phyloP scores from a whole-genome alignment of 2,797 vertebrate species.

The Lacerta agilis region DNA sequence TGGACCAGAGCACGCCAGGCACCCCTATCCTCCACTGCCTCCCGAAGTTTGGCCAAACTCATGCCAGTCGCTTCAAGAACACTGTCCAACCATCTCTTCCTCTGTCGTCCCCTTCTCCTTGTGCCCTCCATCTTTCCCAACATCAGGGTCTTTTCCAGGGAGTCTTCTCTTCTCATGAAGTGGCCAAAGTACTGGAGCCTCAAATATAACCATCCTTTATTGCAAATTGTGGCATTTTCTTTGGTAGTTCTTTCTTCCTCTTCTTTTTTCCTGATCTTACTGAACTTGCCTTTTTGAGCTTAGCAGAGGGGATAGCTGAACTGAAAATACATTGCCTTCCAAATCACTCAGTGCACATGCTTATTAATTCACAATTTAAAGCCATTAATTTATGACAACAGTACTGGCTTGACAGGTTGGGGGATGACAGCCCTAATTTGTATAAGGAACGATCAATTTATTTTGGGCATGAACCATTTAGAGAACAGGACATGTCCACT shows the following conservation, averaged over 20 bases:
- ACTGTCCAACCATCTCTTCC: too few species aligned
- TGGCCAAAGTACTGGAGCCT: too few species aligned
- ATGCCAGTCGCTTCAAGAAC: too few species aligned
- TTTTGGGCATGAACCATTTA: conserved; percentile 44
- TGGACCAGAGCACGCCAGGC: too few species aligned
- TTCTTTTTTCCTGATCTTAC: not conserved
- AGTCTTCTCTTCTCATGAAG: too few species aligned
- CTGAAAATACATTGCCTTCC: conserved; percentile 9
- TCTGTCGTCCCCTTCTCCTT: too few species aligned
- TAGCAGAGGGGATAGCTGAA: conserved; percentile 24
- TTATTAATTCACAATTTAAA: conserved; percentile 45
- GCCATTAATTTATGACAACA: conserved; percentile 35
- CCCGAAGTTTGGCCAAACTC: too few species aligned
- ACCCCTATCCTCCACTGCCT: too few species aligned
- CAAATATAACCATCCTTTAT: too few species aligned
- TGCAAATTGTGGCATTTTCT: accelerated
- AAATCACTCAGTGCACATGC: not conserved
- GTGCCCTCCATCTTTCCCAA: too few species aligned
- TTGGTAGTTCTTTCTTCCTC: not conserved
- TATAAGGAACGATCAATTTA: conserved; percentile 52
- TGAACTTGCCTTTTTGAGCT: conserved; percentile 13
- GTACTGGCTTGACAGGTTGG: not conserved
- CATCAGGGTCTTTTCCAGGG: too few species aligned
- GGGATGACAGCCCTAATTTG: not conserved
- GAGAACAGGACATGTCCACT: conserved; percentile 39